Evolutionary conservation across 2,888 invertebrate species (phyloP).

Genomic region (Nyleta sp.): DNA sequence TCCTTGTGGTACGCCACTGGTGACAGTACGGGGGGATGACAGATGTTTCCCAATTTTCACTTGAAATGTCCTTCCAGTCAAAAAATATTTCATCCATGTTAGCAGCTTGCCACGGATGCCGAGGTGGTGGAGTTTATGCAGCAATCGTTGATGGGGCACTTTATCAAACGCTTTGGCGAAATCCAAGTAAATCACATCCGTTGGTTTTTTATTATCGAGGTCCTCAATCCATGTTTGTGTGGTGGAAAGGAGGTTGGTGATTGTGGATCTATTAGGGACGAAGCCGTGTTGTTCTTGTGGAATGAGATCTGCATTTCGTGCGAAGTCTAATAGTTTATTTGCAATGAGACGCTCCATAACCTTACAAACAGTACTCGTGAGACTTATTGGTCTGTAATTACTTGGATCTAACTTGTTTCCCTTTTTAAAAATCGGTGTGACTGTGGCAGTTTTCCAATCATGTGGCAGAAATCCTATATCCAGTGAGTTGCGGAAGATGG

Average conservation of each 20-base stretch:
- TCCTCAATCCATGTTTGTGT: neutral
- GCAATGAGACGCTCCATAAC: neutral
- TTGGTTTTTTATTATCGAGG: neutral
- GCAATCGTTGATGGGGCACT: constrained; percentile 8
- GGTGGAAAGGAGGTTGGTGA: neutral
- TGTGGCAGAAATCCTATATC: neutral
- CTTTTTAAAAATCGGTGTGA: constrained; percentile 9
- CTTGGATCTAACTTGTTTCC: neutral
- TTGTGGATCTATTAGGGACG: constrained; percentile 4
- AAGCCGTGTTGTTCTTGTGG: constrained; percentile 10
- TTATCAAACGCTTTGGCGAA: constrained; percentile 24
- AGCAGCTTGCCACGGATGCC: neutral
- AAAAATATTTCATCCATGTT: neutral
- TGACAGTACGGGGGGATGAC: neutral
- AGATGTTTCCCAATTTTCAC: neutral
- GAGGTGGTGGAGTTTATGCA: constrained; percentile 5
- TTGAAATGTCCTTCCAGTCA: neutral
- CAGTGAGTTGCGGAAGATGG: neutral
- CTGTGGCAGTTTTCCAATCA: neutral
- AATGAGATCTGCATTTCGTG: too few species aligned
- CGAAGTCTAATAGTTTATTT: neutral
- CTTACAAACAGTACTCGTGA: neutral
- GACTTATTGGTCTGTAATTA: constrained; percentile 10
- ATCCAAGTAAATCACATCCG: constrained; percentile 18
- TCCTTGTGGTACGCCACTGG: constrained; percentile 12